phyloP scores from a whole-genome alignment of 2,797 vertebrate species.

The Acanthurus tractus region DNA sequence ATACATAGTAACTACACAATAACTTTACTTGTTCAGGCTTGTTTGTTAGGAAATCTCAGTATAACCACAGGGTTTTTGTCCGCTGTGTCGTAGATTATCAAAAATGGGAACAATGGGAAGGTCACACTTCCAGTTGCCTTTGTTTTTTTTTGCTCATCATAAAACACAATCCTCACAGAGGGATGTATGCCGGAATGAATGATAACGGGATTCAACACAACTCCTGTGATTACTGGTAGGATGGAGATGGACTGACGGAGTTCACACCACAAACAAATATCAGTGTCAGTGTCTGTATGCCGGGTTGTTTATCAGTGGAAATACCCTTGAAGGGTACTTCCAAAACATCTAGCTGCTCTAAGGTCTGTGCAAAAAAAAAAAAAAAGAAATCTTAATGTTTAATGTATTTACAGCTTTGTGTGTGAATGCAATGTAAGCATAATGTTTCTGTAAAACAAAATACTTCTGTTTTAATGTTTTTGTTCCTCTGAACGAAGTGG shows the following conservation, averaged over 20 bases:
- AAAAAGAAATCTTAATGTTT: not conserved
- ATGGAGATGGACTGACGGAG: slow-evolving; percentile 1
- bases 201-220: slow-evolving; percentile 4
- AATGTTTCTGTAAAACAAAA: not conserved
- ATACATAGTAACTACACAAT: not conserved
- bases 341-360: not conserved
- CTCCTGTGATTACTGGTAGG: slow-evolving; percentile 13
- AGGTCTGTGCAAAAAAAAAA: not conserved
- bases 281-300: slow-evolving; percentile 8
- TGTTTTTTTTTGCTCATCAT: slow-evolving; percentile 3
- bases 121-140: slow-evolving; percentile 7
- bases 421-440: not conserved
- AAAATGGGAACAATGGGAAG: slow-evolving; percentile 4
- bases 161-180: not conserved
- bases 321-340: slow-evolving; percentile 60
- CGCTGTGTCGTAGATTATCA: slow-evolving; percentile 43
- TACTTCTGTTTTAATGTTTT: too few relatives aligned
- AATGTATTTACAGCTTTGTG: slow-evolving; percentile 1
- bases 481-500: too few relatives aligned
- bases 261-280: slow-evolving; percentile 39
- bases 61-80: slow-evolving; percentile 33
- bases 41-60: not conserved
- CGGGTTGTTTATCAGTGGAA: slow-evolving; percentile 51
- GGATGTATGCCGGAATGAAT: slow-evolving; percentile 7
- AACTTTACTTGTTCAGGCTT: slow-evolving; percentile 18